Conservation (phyloP, 2,797 vertebrate genomes). For the Karalla daura region DNA sequence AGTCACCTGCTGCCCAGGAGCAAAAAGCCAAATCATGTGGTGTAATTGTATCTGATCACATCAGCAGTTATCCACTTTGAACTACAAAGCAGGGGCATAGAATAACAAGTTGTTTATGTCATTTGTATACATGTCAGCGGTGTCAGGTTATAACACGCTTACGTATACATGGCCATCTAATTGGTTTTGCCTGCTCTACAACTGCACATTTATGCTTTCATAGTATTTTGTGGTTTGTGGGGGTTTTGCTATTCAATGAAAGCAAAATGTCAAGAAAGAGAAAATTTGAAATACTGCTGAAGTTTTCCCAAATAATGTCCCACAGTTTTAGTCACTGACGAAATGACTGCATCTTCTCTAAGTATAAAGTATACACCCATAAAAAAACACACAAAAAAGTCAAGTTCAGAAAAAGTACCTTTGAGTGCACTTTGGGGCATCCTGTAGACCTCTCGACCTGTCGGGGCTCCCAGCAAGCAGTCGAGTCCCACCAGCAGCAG, state of each 20-base stretch:
- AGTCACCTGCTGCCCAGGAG: neutral
- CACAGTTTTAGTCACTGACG: too few relatives aligned
- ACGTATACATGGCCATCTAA: neutral
- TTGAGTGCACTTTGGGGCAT: constrained; percentile 88
- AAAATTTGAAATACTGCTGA: too few relatives aligned
- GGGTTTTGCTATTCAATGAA: too few relatives aligned
- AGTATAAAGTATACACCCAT: neutral
- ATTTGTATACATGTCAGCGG: neutral
- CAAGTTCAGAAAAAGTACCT: constrained; percentile 76
- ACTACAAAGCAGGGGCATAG: neutral
- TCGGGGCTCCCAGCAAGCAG: constrained; percentile 76
- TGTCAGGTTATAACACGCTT: neutral
- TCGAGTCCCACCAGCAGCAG: constrained; percentile 69
- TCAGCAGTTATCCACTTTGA: neutral
- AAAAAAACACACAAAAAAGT: neutral
- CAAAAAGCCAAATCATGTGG: neutral
- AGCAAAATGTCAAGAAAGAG: too few relatives aligned
- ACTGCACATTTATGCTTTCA: neutral
- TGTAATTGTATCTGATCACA: neutral
- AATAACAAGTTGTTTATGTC: neutral
- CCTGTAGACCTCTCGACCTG: constrained; percentile 87
- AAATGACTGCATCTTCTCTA: too few relatives aligned
- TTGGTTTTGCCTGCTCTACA: neutral
- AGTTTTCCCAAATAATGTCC: too few relatives aligned
- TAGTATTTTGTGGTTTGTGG: neutral